These are phyloP conservation scores for Drosophila mercatorum DNA, from an alignment of 2,888 invertebrate species.

Conservation along the genomic window DNA sequence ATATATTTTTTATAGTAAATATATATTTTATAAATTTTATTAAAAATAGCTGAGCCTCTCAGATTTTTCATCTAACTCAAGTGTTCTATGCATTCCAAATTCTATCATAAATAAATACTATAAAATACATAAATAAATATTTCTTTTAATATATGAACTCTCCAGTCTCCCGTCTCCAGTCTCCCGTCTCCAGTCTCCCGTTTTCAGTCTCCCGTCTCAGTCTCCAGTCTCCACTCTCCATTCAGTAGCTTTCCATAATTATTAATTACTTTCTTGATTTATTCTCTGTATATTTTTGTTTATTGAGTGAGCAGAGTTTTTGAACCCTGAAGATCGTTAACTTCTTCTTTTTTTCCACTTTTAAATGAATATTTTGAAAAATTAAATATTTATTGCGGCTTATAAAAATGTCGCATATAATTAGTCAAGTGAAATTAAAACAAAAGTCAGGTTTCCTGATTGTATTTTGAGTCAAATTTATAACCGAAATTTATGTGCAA, in stretches of 20 bases:
- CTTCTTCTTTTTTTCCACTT: no score
- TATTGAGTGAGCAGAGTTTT: constrained; percentile 2
- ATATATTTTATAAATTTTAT: no score
- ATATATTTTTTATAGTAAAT: no score
- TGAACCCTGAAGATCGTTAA: constrained; percentile 1
- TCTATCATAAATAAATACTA: not conserved
- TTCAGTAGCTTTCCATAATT: not conserved
- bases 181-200: not conserved
- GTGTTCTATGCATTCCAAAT: no score
- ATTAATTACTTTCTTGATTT: not conserved
- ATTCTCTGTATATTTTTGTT: not conserved
- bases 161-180: no score
- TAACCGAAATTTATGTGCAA: not conserved
- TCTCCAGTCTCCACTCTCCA: not conserved
- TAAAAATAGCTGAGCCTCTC: not conserved
- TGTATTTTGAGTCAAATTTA: not conserved
- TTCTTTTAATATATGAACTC: not conserved
- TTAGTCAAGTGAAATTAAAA: not conserved
- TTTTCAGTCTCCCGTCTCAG: no score
- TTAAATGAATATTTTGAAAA: not conserved
- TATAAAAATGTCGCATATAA: not conserved
- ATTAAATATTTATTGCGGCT: not conserved
- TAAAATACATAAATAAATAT: not conserved
- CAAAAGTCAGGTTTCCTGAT: constrained; percentile 6
- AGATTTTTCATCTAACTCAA: not conserved